These are phyloP conservation scores for Phataginus tetradactyla DNA, from an alignment of 2,797 vertebrate genomes.

Conservation along the genomic window DNA sequence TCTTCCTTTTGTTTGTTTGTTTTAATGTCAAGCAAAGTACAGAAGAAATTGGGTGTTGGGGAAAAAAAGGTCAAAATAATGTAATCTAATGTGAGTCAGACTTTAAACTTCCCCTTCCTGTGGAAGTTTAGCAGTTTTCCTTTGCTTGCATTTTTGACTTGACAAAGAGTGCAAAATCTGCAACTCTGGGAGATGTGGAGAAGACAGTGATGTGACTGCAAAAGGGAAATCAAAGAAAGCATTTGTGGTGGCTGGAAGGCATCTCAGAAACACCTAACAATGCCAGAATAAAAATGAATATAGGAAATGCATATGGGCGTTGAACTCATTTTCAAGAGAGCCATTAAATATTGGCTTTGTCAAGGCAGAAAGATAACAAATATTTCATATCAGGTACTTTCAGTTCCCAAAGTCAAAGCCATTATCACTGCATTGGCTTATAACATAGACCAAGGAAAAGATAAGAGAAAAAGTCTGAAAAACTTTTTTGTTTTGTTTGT, in stretches of 20 bases:
- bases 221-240: not conserved
- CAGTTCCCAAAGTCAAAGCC: not conserved
- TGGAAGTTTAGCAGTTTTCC: not conserved
- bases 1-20: not conserved
- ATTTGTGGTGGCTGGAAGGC: not conserved
- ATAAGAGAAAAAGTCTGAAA: not conserved
- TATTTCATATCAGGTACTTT: not conserved
- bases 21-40: not conserved
- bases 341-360: conserved; percentile 14
- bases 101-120: not conserved
- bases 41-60: not conserved
- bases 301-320: not conserved
- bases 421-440: not conserved
- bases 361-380: not conserved
- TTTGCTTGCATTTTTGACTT: not conserved
- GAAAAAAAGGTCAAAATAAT: not conserved
- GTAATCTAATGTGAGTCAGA: not conserved
- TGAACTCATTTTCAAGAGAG: not conserved
- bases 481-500: not conserved
- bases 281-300: not conserved
- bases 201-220: not conserved
- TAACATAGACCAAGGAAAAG: conserved; percentile 26
- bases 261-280: not conserved
- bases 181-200: not conserved
- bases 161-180: not conserved